These are phyloP conservation scores for Hyles vespertilio DNA, from an alignment of 1,140 invertebrate species.

Conservation along the genomic window DNA sequence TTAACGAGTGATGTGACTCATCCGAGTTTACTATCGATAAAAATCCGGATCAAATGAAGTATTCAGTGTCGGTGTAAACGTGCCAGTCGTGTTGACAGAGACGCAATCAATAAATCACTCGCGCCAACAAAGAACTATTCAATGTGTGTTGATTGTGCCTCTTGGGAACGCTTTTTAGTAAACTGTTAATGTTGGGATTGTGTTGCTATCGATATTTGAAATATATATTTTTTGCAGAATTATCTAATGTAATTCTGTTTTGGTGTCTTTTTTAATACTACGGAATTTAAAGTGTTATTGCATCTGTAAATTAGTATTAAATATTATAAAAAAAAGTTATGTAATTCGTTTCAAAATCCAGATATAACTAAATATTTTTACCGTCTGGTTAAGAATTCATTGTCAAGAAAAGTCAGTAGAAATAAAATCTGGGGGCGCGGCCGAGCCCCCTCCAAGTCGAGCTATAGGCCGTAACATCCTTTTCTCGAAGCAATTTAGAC, in stretches of 20 bases:
- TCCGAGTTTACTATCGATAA: slow-evolving; percentile 67
- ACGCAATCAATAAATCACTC: slow-evolving; percentile 74
- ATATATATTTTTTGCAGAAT: not conserved
- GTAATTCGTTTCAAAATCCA: too few relatives aligned
- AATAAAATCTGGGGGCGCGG: too few relatives aligned
- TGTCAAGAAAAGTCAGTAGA: too few relatives aligned
- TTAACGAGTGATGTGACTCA: slow-evolving; percentile 72
- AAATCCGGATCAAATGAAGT: slow-evolving; percentile 75
- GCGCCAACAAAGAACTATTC: slow-evolving; percentile 64
- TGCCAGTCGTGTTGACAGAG: slow-evolving; percentile 71
- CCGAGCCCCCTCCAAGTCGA: too few relatives aligned
- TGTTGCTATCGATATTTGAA: slow-evolving; percentile 32
- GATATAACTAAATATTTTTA: too few relatives aligned
- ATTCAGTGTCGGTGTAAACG: slow-evolving; percentile 60
- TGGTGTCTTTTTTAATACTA: too few relatives aligned
- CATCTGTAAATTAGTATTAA: too few relatives aligned
- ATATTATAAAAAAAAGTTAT: too few relatives aligned
- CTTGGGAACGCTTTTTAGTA: slow-evolving; percentile 66
- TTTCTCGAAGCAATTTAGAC: too few relatives aligned
- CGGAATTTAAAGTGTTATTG: too few relatives aligned
- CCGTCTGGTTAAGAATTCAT: too few relatives aligned
- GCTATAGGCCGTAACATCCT: too few relatives aligned
- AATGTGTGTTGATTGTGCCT: slow-evolving; percentile 74
- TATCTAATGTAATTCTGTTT: not conserved
- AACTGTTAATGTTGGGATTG: slow-evolving; percentile 41